A percentile compares a stretch with the other conserved stretches of the same genome.
Conservation (phyloP, 2,113 vertebrate species). For the Leucoraja erinaceus region DNA sequence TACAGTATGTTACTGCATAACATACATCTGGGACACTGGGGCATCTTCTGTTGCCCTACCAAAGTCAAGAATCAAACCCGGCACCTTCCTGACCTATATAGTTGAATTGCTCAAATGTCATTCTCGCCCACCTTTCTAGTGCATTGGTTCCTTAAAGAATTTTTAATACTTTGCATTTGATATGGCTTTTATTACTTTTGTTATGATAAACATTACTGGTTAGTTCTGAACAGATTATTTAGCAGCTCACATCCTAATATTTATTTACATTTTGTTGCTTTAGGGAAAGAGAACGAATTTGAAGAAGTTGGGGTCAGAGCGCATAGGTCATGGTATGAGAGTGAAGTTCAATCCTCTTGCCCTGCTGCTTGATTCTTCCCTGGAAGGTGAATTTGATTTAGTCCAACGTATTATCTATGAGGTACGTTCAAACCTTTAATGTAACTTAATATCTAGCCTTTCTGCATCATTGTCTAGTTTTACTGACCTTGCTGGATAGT, state of each 20-base stretch:
- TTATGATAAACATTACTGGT: background rate
- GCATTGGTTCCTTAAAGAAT: background rate
- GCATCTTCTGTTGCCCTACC: background rate
- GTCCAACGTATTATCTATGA: slow-evolving; percentile 97
- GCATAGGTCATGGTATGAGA: slow-evolving; percentile 85
- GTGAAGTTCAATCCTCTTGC: slow-evolving; percentile 95
- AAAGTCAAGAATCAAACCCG: background rate
- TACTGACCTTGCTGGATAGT: background rate
- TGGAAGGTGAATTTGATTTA: slow-evolving; percentile 94
- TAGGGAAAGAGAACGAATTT: slow-evolving; percentile 95
- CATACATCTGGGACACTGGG: background rate
- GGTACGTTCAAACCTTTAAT: slow-evolving; percentile 54
- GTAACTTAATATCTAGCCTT: background rate
- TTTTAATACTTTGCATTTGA: background rate
- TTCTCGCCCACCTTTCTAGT: background rate
- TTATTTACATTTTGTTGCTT: background rate
- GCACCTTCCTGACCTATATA: background rate
- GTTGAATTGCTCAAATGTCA: background rate
- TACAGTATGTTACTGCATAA: background rate
- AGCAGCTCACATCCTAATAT: background rate
- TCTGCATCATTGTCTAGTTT: background rate
- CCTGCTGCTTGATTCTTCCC: slow-evolving; percentile 86
- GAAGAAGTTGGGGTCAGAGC: slow-evolving; percentile 80
- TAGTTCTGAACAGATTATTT: background rate
- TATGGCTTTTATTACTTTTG: too few species aligned